Percentiles rank a stretch among this genome's conserved stretches.
These are phyloP conservation scores for Drosophila novamexicana DNA, from an alignment of 1,140 invertebrate genomes.

Conservation along the genomic window DNA sequence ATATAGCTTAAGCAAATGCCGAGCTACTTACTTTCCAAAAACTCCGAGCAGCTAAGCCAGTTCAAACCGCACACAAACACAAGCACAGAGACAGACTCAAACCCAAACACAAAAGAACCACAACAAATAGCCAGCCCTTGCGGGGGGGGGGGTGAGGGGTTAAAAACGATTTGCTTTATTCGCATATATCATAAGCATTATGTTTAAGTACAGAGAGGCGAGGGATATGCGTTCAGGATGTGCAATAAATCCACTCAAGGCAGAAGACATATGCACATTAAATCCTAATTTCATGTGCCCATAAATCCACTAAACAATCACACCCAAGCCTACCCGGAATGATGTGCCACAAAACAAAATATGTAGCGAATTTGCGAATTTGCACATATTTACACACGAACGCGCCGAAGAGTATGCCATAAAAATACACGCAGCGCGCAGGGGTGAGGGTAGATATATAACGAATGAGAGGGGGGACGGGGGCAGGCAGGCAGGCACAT, in stretches of 20 bases:
- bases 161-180: conserved; percentile 64
- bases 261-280: conserved; percentile 78
- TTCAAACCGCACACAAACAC: conserved; percentile 10
- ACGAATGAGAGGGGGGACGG: neutral
- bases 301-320: conserved; percentile 82
- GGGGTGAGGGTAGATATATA: neutral
- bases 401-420: conserved; percentile 72
- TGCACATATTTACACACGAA: conserved; percentile 78
- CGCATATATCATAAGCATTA: conserved; percentile 74
- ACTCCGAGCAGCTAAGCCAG: conserved; percentile 35
- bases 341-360: conserved; percentile 60
- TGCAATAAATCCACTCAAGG: conserved; percentile 68
- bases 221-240: conserved; percentile 32
- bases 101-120: conserved; percentile 5
- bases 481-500: conserved; percentile 20
- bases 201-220: conserved; percentile 53
- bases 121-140: conserved; percentile 31
- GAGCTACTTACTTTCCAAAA: neutral
- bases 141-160: neutral
- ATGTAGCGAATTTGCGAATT: conserved; percentile 79
- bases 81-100: neutral
- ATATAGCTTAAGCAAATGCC: conserved; percentile 1
- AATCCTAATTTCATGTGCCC: conserved; percentile 81
- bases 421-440: conserved; percentile 59
- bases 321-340: conserved; percentile 49